Conservation (phyloP, 2,797 vertebrate genomes). For the Xiphophorus birchmanni region DNA sequence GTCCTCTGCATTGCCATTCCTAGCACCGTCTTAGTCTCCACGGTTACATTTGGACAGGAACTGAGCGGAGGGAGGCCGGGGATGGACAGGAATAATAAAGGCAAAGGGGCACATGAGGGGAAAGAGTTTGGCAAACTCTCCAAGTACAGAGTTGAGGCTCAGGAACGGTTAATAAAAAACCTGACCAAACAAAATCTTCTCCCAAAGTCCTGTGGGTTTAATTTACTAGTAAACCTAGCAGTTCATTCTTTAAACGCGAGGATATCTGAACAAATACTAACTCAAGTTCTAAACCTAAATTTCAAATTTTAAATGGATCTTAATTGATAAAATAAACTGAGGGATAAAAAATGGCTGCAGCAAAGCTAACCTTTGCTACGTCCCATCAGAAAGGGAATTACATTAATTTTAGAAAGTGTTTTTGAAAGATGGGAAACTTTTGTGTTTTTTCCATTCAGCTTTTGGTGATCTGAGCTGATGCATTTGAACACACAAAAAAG, state of each 20-base stretch:
- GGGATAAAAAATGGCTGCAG: neutral
- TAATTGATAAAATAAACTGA: neutral
- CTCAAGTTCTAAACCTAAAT: neutral
- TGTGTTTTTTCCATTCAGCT: neutral
- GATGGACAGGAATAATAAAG: slow-evolving; percentile 56
- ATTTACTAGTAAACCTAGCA: neutral
- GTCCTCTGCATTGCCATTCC: slow-evolving; percentile 49
- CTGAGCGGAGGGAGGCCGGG: slow-evolving; percentile 28
- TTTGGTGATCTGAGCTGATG: neutral
- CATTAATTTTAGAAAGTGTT: neutral
- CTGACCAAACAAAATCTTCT: neutral
- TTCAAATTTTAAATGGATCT: neutral
- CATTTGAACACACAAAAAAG: neutral
- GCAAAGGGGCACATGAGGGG: slow-evolving; percentile 30
- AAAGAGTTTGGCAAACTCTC: slow-evolving; percentile 13
- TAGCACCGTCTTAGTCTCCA: slow-evolving; percentile 57
- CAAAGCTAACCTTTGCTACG: neutral
- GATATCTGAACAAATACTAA: neutral
- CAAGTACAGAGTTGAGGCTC: slow-evolving; percentile 5
- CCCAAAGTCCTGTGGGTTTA: neutral
- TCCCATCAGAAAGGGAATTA: neutral
- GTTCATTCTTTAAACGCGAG: neutral
- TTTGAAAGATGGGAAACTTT: neutral
- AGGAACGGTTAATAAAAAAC: neutral
- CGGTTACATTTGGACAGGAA: slow-evolving; percentile 48